Percentiles rank a stretch among this genome's conserved stretches.
These are phyloP conservation scores for Eudiplozoon nipponicum DNA, from an alignment of 2,888 invertebrate species.

Conservation along the genomic window DNA sequence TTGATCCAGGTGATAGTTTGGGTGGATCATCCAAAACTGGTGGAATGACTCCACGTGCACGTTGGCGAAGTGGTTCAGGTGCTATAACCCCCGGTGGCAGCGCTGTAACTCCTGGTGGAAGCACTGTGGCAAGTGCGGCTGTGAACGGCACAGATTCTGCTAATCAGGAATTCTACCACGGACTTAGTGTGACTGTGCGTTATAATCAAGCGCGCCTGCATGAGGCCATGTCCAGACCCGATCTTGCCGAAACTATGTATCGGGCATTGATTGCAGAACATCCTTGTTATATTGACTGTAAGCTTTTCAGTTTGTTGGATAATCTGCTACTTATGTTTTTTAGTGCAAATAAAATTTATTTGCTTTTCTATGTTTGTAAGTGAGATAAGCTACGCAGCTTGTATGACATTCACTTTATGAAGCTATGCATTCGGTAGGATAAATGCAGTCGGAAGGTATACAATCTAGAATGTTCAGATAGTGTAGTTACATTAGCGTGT, in stretches of 20 bases:
- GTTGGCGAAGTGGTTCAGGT: constrained; percentile 4
- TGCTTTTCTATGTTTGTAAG: no score
- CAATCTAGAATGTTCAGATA: no score
- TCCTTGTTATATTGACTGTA: constrained; percentile 81
- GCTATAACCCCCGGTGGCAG: neutral
- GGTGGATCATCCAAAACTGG: no score
- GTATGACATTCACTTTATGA: no score
- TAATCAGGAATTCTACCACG: constrained; percentile 69
- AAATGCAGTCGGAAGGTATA: no score
- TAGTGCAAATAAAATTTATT: constrained; percentile 21
- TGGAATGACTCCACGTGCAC: constrained; percentile 16
- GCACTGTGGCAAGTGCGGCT: constrained; percentile 8
- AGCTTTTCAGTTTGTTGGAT: no score
- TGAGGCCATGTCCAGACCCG: constrained; percentile 61
- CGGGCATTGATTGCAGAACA: constrained; percentile 81
- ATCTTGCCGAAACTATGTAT: constrained; percentile 71
- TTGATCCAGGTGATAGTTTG: no score
- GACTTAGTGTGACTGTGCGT: constrained; percentile 69
- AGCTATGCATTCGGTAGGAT: no score
- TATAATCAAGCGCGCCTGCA: constrained; percentile 73
- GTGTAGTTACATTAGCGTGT: no score
- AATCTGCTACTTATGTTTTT: neutral
- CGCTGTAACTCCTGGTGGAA: neutral
- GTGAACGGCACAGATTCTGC: no score
- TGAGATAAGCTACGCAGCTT: no score